These are phyloP conservation scores for Capricornis sumatraensis DNA, from an alignment of 2,113 vertebrate species.

Conservation along the genomic window DNA sequence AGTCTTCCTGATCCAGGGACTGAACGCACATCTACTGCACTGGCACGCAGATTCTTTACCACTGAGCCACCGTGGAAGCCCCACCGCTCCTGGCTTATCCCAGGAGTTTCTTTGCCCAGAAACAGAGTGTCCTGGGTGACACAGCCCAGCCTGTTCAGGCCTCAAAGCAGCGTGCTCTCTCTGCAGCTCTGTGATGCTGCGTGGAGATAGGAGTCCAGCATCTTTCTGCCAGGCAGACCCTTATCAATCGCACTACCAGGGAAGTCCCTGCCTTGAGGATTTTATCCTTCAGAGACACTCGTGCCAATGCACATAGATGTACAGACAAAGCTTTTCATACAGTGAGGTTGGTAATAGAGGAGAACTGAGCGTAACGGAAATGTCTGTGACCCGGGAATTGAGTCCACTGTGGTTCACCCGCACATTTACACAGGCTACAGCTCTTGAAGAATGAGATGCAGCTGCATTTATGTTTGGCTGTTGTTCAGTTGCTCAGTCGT, in stretches of 20 bases:
- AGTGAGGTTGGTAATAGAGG: neutral
- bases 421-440: neutral
- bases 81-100: neutral
- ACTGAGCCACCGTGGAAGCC: neutral
- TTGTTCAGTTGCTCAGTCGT: rapidly evolving
- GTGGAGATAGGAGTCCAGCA: neutral
- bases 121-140: neutral
- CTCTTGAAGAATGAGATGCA: neutral
- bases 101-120: neutral
- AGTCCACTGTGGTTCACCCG: neutral
- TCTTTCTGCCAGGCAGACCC: neutral
- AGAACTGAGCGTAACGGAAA: neutral
- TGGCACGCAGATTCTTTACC: neutral
- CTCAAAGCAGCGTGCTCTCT: neutral
- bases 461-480: rapidly evolving
- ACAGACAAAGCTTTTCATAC: neutral
- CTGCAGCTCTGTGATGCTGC: neutral
- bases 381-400: neutral
- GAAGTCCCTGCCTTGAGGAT: neutral
- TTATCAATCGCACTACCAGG: neutral
- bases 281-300: neutral
- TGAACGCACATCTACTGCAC: neutral
- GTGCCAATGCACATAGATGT: rapidly evolving
- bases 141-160: neutral
- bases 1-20: neutral